These are phyloP conservation scores for Heteropelma amictum DNA, from an alignment of 2,888 invertebrate genomes.

Conservation along the genomic window DNA sequence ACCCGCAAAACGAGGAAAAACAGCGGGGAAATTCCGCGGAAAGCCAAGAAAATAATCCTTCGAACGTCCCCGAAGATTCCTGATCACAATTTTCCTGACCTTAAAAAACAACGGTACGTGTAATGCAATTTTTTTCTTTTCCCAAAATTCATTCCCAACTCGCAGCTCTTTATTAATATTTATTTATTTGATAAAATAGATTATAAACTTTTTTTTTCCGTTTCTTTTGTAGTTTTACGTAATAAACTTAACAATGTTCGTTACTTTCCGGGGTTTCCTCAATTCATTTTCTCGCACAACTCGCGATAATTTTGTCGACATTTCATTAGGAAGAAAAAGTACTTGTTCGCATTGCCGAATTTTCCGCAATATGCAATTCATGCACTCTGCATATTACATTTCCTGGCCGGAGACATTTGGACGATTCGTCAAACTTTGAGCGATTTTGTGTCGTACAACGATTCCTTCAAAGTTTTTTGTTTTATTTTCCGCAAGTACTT, in stretches of 20 bases:
- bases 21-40: slow-evolving; percentile 74
- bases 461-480: too few relatives aligned
- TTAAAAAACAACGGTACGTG: not conserved
- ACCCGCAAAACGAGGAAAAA: slow-evolving; percentile 85
- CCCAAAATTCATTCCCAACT: not conserved
- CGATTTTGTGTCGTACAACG: too few relatives aligned
- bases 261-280: slow-evolving; percentile 13
- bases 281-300: slow-evolving; percentile 36
- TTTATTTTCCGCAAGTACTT: too few relatives aligned
- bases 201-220: slow-evolving; percentile 62
- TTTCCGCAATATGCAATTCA: too few relatives aligned
- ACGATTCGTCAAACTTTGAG: too few relatives aligned
- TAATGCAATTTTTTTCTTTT: not conserved
- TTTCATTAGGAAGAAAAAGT: too few relatives aligned
- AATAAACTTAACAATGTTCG: slow-evolving; percentile 54
- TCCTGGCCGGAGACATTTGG: slow-evolving; percentile 19
- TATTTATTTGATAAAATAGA: slow-evolving; percentile 70
- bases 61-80: not conserved
- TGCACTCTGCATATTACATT: not conserved
- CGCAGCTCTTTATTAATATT: slow-evolving; percentile 21
- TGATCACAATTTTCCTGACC: not conserved
- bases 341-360: too few relatives aligned
- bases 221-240: slow-evolving; percentile 34
- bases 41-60: slow-evolving; percentile 67
- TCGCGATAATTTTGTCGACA: slow-evolving; percentile 3